phyloP scores from a whole-genome alignment of 2,113 vertebrate species.

The Phaetusa simplex region DNA sequence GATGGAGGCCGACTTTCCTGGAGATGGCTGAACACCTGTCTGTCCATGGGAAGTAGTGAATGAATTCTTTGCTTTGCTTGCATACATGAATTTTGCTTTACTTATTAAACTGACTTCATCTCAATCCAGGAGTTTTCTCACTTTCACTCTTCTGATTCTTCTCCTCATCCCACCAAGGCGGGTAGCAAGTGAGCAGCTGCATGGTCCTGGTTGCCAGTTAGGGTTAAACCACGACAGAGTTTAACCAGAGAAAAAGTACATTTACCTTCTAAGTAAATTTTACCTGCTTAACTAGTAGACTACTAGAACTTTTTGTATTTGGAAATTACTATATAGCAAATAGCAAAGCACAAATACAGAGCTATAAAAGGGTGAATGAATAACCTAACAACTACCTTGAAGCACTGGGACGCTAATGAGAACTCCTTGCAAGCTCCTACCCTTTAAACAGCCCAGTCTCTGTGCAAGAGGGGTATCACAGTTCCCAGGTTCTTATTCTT shows the following conservation, averaged over 20 bases:
- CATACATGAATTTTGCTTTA: neutral
- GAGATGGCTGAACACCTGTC: neutral
- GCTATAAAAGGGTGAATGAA: neutral
- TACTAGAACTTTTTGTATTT: neutral
- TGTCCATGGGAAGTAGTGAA: neutral
- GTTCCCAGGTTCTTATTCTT: neutral
- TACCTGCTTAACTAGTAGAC: neutral
- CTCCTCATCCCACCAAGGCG: neutral
- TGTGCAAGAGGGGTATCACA: neutral
- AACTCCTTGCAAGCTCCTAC: neutral
- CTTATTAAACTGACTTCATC: neutral
- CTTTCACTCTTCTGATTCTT: neutral
- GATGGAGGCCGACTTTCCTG: neutral
- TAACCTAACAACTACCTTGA: neutral
- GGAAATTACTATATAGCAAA: neutral
- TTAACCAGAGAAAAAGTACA: conserved; percentile 32
- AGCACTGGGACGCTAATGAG: neutral
- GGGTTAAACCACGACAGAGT: neutral
- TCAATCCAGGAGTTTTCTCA: neutral
- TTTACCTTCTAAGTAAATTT: neutral
- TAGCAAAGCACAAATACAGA: neutral
- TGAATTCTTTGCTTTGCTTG: neutral
- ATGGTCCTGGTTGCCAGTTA: neutral
- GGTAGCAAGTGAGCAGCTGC: neutral
- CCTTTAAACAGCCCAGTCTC: neutral